phyloP scores from a whole-genome alignment of 2,113 vertebrate species.

The Delphinus delphis region DNA sequence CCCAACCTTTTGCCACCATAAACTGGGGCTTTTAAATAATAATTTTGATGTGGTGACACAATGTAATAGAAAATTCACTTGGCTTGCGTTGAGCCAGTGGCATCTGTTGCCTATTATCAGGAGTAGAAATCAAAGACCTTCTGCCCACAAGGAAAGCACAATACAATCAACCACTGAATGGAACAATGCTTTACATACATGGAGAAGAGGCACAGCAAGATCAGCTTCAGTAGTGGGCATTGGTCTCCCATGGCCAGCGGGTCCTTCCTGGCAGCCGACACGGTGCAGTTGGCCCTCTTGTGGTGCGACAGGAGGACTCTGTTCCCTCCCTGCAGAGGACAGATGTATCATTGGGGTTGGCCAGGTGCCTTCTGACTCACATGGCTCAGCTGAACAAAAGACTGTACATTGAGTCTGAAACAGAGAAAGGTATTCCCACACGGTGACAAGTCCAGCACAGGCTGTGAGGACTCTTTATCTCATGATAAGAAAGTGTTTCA shows the following conservation, averaged over 20 bases:
- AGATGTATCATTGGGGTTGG: neutral
- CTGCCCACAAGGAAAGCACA: neutral
- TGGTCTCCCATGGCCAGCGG: neutral
- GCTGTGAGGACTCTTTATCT: neutral
- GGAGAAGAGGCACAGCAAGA: neutral
- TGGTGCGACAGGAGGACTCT: neutral
- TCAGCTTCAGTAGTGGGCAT: too few relatives aligned
- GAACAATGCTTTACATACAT: neutral
- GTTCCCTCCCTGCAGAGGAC: neutral
- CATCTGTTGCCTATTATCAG: neutral
- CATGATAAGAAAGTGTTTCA: neutral
- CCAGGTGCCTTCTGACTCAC: neutral
- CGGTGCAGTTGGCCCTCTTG: neutral
- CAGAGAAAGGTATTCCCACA: neutral
- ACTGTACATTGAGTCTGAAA: neutral
- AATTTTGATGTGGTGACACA: neutral
- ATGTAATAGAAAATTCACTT: neutral
- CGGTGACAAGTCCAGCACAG: neutral
- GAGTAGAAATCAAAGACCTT: neutral
- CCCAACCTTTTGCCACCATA: neutral
- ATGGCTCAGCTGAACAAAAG: neutral
- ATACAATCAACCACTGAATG: neutral
- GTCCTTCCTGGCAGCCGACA: neutral
- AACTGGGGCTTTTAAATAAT: neutral
- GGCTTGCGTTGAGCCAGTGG: neutral